Base-by-base conservation (phyloP, 2,797 vertebrate species). In the Pampus argenteus region DNA sequence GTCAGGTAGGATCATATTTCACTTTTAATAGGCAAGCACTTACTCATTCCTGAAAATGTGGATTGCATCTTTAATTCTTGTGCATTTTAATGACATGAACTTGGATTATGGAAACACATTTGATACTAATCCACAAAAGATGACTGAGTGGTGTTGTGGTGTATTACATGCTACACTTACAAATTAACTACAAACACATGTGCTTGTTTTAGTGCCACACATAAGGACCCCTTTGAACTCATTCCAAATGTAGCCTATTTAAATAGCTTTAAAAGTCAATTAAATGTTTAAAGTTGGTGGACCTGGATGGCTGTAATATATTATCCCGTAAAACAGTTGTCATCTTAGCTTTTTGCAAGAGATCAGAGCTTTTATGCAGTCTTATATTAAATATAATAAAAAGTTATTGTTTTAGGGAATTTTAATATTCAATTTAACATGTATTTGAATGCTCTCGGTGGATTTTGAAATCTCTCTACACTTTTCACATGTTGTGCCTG, bases 1-100 rank as follows among this genome's bases (percentile, higher is more conserved):
- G 15, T 76, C 66, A 69, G 26, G 47, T 74, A 50, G 18, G n/a
- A 34, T n/a, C 29, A 36, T 45, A 42, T 70, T 52, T 57, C 1
- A 0, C 22, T 38, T 66, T 57, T 61, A 50, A 23, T 50, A 5
- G 38, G 62, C 14, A 56, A 22, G 20, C 9, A 47, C 28, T 26
- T 17, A 17, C 8, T 57, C 45, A 36, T 54, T 55, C 23, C 11
- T 5, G 45, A 31, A 52, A 36, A 18, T 20, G 13, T 13, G 17
- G n/a, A 10, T 36, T 47, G 13, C 51, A 14, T 11, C 7, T 14
- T 42, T 20, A 7, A 23, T 66, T 54, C 4, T 50, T 18, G 5
- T 22, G 18, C 3, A 63, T 50, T 63, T 38, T 38, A 36, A 63
- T 50, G 17, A 63, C 34, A 49, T 25, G 2, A 50, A 17, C 25